Conservation (phyloP, 2,113 vertebrate species). For the Lichenostomus cassidix region DNA sequence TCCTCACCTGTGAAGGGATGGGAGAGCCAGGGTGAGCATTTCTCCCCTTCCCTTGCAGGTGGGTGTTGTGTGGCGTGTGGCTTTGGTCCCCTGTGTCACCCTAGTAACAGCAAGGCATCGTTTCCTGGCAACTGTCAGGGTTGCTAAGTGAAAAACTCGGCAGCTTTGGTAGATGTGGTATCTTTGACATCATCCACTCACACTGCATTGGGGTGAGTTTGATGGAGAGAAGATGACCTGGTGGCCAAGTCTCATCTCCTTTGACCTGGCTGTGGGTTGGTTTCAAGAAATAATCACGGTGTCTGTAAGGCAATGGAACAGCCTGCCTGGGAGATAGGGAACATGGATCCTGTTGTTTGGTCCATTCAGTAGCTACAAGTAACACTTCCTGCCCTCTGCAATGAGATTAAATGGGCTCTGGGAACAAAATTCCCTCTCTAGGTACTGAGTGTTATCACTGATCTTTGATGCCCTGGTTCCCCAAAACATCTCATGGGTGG, state of each 20-base stretch:
- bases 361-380: not conserved
- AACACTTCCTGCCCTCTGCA: not conserved
- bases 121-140: conserved; percentile 40
- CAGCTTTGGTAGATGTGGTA: not conserved
- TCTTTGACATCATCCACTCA: not conserved
- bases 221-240: not conserved
- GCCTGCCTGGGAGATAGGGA: not conserved
- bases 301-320: not conserved
- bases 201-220: not conserved
- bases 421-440: not conserved
- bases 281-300: not conserved
- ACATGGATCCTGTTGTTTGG: not conserved
- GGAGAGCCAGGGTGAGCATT: not conserved
- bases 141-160: conserved; percentile 11
- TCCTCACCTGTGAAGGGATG: not conserved
- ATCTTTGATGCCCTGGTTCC: not conserved
- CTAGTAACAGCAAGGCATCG: not conserved
- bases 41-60: not conserved
- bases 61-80: not conserved
- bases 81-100: conserved; percentile 24
- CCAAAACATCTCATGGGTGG: not conserved
- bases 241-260: not conserved
- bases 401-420: not conserved
- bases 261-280: not conserved
- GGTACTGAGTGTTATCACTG: not conserved